phyloP scores from a whole-genome alignment of 1,140 invertebrate species.

The Thaumetopoea pityocampa region DNA sequence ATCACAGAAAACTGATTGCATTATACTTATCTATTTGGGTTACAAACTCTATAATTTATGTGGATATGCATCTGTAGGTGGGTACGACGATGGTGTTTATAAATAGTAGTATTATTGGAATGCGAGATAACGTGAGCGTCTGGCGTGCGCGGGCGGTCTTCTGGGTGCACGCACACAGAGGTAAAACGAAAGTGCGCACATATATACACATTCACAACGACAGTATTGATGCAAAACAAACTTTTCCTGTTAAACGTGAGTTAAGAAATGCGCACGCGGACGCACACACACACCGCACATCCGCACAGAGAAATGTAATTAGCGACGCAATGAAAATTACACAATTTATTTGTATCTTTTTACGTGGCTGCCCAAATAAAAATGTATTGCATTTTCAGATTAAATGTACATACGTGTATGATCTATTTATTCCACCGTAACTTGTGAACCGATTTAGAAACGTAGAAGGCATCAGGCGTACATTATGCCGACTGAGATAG shows the following conservation, averaged over 20 bases:
- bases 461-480: too few species aligned
- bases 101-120: slow-evolving; percentile 19
- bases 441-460: too few species aligned
- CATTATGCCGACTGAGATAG: too few species aligned
- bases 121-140: slow-evolving; percentile 18
- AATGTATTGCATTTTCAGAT: too few species aligned
- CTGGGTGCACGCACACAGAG: slow-evolving; percentile 12
- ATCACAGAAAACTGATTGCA: slow-evolving; percentile 4
- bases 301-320: too few species aligned
- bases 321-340: too few species aligned
- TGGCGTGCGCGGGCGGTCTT: slow-evolving; percentile 16
- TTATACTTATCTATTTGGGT: slow-evolving; percentile 15
- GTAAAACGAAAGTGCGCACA: slow-evolving; percentile 13
- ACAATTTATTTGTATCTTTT: too few species aligned
- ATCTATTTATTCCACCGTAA: too few species aligned
- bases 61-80: slow-evolving; percentile 15
- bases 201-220: slow-evolving; percentile 1
- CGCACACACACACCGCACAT: too few species aligned
- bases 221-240: slow-evolving; percentile 17
- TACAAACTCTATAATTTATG: slow-evolving; percentile 17
- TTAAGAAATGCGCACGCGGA: too few species aligned
- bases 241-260: slow-evolving; percentile 18
- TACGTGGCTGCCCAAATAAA: too few species aligned
- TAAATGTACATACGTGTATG: too few species aligned
- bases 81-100: slow-evolving; percentile 16